phyloP scores from a whole-genome alignment of 30 jellyfish, hydroid and myxozoan species.

The Aurelia sp. region DNA sequence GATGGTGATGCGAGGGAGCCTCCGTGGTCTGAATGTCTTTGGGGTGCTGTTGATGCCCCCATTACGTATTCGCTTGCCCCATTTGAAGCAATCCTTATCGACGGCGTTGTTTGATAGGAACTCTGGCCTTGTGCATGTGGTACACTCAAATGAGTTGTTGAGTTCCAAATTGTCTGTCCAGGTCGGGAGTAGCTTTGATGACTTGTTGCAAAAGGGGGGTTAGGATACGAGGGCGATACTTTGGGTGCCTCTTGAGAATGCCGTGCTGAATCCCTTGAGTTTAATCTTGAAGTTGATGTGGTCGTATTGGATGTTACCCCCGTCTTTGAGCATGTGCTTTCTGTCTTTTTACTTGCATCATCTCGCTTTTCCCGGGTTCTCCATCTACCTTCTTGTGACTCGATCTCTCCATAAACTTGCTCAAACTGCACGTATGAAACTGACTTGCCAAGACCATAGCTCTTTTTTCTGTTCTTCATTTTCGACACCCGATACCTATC shows the following conservation, averaged over 20 bases:
- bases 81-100: not conserved
- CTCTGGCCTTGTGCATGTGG: not conserved
- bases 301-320: slow-evolving; percentile 8
- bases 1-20: slow-evolving; percentile 9
- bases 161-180: not conserved
- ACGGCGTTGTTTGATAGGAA: not conserved
- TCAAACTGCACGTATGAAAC: slow-evolving; percentile 52
- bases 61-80: not conserved
- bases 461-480: slow-evolving; percentile 44
- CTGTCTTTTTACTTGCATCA: not conserved
- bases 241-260: slow-evolving; percentile 7
- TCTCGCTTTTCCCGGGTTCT: not conserved
- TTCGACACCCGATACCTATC: slow-evolving; percentile 70
- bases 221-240: not conserved
- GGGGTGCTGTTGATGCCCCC: not conserved
- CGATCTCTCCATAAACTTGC: slow-evolving; percentile 63
- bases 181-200: not conserved
- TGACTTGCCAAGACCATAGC: slow-evolving; percentile 22
- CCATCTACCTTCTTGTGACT: slow-evolving; percentile 4
- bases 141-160: too few species aligned
- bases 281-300: not conserved
- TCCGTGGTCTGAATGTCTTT: not conserved
- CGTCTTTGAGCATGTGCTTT: not conserved
- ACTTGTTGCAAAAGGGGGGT: not conserved
- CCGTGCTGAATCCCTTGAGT: slow-evolving; percentile 1